These are phyloP conservation scores for Linurgus olivaceus DNA, from an alignment of 2,797 vertebrate genomes.

Conservation along the genomic window DNA sequence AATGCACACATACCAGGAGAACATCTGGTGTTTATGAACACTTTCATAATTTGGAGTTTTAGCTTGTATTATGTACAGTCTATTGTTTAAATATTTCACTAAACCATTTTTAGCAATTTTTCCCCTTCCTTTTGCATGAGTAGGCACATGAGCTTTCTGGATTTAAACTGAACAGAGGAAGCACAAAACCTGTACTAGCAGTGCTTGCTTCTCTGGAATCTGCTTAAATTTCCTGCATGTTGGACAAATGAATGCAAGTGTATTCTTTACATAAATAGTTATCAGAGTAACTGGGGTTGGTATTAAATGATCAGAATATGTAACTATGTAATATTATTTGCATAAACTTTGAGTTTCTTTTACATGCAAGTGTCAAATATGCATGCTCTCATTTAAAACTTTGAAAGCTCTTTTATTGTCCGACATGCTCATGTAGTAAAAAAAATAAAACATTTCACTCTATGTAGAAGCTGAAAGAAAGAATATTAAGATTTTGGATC, in stretches of 20 bases:
- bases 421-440: not conserved
- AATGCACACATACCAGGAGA: not conserved
- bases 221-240: not conserved
- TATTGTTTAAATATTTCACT: not conserved
- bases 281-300: not conserved
- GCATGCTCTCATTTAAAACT: not conserved
- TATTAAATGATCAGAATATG: not conserved
- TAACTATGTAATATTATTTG: not conserved
- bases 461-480: not conserved
- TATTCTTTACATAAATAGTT: not conserved
- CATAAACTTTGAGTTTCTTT: not conserved
- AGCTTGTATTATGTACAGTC: not conserved
- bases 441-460: not conserved
- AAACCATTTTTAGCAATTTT: not conserved
- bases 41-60: not conserved
- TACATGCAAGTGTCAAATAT: not conserved
- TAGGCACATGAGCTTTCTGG: not conserved
- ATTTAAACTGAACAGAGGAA: not conserved
- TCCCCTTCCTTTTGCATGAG: not conserved
- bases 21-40: not conserved
- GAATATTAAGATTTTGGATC: not conserved
- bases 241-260: not conserved
- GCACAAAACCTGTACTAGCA: not conserved
- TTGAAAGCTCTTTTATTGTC: not conserved
- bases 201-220: not conserved